Evolutionary conservation across 2,888 invertebrate genomes (phyloP), one percentile per base, ranked within the genome.

Genomic region (Leptopilina drosophilae): DNA sequence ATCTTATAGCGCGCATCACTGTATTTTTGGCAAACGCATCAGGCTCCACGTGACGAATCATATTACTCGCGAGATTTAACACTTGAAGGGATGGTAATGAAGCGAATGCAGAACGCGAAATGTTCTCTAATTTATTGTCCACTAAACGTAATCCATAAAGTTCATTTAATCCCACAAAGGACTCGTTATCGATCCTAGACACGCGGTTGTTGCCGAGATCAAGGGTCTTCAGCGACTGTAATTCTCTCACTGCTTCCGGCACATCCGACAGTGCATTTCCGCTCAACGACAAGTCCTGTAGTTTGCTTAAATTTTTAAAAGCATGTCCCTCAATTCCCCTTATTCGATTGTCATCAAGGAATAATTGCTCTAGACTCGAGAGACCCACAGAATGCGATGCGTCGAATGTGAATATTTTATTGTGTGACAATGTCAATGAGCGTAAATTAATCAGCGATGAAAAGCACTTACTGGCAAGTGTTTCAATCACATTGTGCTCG

Each of bases 141-240:
- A 96, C 96, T 78, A 97, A 92, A 73, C 97, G 94, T 79, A 98
- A 92, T 15, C 96, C 95, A 88, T 95, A 95, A 65, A 98, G 93
- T 86, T 95, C 94, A 87, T 95, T 94, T 84, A 97, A 92, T 6
- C 96, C 96, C 88, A 94, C 94, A 87, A 97, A 96, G 76, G 96
- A 95, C 80, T 94, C 93, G 88, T 95, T 95, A 80, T 94, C 94
- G 79, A 98, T 94, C 84, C 93, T 93, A 84, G 95, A 94, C 88
- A 98, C 95, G 88, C 94, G 94, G 92, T 97, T 98, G 92, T 96
- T 96, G 73, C 96, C 96, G 86, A 97, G 93, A 92, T 97, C 96
- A 81, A 97, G 93, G 46, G 95, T 95, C 89, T 95, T 95, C 87
- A 97, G 92, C 87, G 95, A 94, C 85, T 94, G 92, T 82, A 97